Evolutionary conservation across 2,888 invertebrate genomes (phyloP).

Genomic region (Lasioglossum marginatum): DNA sequence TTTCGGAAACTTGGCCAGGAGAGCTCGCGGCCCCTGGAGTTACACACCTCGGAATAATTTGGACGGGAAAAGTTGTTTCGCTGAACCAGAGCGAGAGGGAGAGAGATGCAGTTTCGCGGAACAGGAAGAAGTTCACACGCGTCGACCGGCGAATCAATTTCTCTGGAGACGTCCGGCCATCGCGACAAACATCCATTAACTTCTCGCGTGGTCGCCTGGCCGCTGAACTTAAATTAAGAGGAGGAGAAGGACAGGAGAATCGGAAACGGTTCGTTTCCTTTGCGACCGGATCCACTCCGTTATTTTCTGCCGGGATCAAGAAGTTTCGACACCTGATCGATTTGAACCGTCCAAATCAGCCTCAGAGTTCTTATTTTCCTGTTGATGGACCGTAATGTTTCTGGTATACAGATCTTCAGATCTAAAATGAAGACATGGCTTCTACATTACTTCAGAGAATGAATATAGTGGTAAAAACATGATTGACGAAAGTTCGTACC

Average conservation of each 20-base stretch:
- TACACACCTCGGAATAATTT: not conserved
- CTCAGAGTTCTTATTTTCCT: not conserved
- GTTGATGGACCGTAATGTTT: not conserved
- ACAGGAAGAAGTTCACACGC: not conserved
- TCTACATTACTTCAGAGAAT: too few relatives aligned
- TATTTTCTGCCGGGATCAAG: not conserved
- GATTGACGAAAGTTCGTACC: too few relatives aligned
- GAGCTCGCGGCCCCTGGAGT: not conserved
- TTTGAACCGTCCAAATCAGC: not conserved
- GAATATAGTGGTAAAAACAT: too few relatives aligned
- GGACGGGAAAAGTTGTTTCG: slow-evolving; percentile 10
- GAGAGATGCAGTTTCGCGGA: not conserved
- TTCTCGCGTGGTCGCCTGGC: not conserved
- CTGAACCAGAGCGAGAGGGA: not conserved
- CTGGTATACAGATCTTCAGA: not conserved
- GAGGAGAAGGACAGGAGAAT: not conserved
- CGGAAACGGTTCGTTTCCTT: not conserved
- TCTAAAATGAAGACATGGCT: too few relatives aligned
- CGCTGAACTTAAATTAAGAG: not conserved
- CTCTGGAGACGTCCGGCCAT: not conserved
- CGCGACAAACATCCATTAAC: slow-evolving; percentile 18
- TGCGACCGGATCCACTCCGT: not conserved
- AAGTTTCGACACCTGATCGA: not conserved
- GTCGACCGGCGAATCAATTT: not conserved
- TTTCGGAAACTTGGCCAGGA: not conserved